These are phyloP conservation scores for Chauna torquata DNA, from an alignment of 2,113 vertebrate genomes.

Conservation along the genomic window DNA sequence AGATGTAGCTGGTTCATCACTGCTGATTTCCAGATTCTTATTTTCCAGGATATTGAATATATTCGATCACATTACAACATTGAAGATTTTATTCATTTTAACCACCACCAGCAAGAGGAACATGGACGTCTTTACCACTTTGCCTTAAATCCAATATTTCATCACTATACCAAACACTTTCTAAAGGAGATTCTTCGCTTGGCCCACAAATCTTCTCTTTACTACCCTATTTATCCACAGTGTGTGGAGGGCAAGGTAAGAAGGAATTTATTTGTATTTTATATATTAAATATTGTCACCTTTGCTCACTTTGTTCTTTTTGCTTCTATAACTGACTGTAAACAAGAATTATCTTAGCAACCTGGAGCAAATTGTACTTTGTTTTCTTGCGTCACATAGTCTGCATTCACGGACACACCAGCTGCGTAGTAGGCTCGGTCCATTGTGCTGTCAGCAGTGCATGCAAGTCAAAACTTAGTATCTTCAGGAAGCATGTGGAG, in stretches of 20 bases:
- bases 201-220: slow-evolving; percentile 85
- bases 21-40: neutral
- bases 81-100: slow-evolving; percentile 91
- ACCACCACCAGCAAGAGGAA: slow-evolving; percentile 81
- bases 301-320: neutral
- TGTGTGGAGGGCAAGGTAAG: slow-evolving; percentile 77
- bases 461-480: neutral
- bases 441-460: fast-evolving
- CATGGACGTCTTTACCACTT: slow-evolving; percentile 87
- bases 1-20: neutral
- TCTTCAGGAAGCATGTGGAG: neutral
- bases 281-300: neutral
- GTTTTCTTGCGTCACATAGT: neutral
- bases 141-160: slow-evolving; percentile 80
- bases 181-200: slow-evolving; percentile 90
- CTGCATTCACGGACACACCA: neutral
- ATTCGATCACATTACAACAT: slow-evolving; percentile 87
- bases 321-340: neutral
- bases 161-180: slow-evolving; percentile 80
- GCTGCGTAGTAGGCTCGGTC: neutral
- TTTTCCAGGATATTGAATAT: slow-evolving; percentile 86
- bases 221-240: slow-evolving; percentile 81
- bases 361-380: neutral
- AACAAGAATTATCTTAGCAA: neutral
- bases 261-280: neutral